Base-by-base conservation (phyloP, 2,888 invertebrate genomes). In the Deilephila elpenor region DNA sequence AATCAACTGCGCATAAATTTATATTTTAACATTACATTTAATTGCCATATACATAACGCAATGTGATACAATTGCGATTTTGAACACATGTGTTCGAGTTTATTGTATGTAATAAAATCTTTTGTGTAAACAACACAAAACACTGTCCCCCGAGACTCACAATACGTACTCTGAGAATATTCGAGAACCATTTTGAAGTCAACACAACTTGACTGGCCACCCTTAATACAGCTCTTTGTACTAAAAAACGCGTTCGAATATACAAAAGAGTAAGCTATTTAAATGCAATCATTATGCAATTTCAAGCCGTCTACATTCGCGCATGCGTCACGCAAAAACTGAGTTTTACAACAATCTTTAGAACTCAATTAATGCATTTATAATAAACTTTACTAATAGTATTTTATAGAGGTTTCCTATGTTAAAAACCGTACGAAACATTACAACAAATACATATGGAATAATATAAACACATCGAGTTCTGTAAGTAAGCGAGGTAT, bases 81-180 rank as follows among this genome's bases (percentile, higher is more conserved):
- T 32, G 56, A 67, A 67, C 56, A 64, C 72, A 73, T 73, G 72
- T 73, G 72, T 67, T 67, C 56, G 59, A 67, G 37, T 73, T 73
- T 73, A 67, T 67, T 67, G 67, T 67, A 67, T 51, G 67, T 67
- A 44, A 67, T 67, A 67, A 67, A 67, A 67, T 51, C 67, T 51
- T 67, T 67, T 67, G 67, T 67, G 51, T 67, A 67, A 67, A 67
- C 44, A 44, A 60, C 60, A 29, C 60, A 61, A 56, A 56, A 17
- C 67, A 25, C 17, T 67, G 67, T 67, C 67, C 64, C 67, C 20
- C 44, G 20, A 37, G 34, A 62, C 34, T 62, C n/a, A 34, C 25
- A 51, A 67, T 44, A 44, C 37, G 20, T 37, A 51, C 44, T 67
- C 64, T 17, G 11, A 44, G 6, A 44, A 25, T 67, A 25, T 51